A percentile compares a stretch with the other conserved stretches of the same genome.
phyloP scores from a whole-genome alignment of 2,888 invertebrate species.

The Deilephila porcellus region DNA sequence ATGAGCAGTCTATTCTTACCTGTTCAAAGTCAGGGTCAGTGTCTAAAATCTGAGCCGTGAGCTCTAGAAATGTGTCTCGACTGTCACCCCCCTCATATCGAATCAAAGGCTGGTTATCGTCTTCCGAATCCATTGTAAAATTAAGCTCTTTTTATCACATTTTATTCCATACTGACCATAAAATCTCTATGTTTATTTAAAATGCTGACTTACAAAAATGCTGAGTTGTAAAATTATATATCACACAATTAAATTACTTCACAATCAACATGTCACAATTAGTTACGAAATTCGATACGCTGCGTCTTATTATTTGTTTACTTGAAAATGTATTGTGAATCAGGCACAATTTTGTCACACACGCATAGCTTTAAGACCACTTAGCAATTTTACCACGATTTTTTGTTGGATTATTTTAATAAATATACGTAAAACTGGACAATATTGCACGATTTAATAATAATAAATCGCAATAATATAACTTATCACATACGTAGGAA shows the following conservation, averaged over 20 bases:
- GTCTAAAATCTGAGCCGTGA: constrained; percentile 59
- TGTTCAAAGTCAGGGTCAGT: constrained; percentile 73
- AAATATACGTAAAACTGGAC: background rate
- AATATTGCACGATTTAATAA: background rate
- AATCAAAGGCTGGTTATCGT: constrained; percentile 72
- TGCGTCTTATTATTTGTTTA: background rate
- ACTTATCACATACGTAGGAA: background rate
- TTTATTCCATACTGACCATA: background rate
- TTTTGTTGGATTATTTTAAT: background rate
- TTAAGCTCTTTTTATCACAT: constrained; percentile 14
- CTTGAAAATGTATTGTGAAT: too few species aligned
- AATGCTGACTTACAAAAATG: background rate
- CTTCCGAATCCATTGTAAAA: constrained; percentile 64
- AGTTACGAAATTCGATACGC: constrained; percentile 9
- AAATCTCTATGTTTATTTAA: background rate
- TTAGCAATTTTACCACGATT: background rate
- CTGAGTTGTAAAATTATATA: background rate
- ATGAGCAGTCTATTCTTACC: constrained; percentile 56
- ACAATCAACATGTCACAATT: background rate
- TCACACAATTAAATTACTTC: background rate
- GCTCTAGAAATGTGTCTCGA: constrained; percentile 50
- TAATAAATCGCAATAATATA: background rate
- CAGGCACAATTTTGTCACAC: background rate
- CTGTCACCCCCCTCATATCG: constrained; percentile 54
- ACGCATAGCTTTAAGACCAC: background rate